Evolutionary conservation across 2,113 vertebrate species (phyloP).

Genomic region (Artemisiospiza belli): DNA sequence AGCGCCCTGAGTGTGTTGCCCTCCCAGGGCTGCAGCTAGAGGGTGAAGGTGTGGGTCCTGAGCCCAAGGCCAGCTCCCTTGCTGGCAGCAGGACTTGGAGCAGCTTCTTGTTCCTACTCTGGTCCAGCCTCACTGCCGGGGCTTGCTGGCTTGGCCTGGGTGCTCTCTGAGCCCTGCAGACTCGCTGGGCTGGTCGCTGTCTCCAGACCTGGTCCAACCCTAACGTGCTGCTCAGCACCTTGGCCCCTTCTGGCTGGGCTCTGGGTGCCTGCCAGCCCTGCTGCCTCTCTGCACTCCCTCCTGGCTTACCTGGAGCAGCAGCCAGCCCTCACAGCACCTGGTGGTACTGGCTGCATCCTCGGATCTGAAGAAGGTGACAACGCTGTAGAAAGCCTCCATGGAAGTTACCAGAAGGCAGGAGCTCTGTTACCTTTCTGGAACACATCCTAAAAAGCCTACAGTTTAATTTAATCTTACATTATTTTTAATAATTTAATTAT

Average conservation of each 20-base stretch:
- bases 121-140: neutral
- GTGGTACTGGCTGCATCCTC: neutral
- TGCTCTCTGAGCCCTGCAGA: neutral
- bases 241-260: neutral
- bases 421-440: fast-evolving
- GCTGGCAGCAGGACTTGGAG: fast-evolving
- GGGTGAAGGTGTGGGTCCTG: fast-evolving
- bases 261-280: neutral
- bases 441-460: neutral
- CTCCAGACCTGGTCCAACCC: fast-evolving
- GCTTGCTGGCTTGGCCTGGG: neutral
- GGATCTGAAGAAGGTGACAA: neutral
- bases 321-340: fast-evolving
- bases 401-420: neutral
- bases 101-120: neutral
- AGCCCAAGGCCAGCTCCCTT: neutral
- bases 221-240: fast-evolving
- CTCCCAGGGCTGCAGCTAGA: neutral
- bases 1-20: neutral
- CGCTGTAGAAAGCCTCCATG: neutral
- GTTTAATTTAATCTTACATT: neutral
- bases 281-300: neutral
- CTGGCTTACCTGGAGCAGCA: neutral
- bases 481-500: neutral
- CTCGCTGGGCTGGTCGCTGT: neutral